Percentiles rank a stretch among this genome's conserved stretches.
These are phyloP conservation scores for Hycleus phaleratus DNA, from an alignment of 1,140 invertebrate species.

Conservation along the genomic window DNA sequence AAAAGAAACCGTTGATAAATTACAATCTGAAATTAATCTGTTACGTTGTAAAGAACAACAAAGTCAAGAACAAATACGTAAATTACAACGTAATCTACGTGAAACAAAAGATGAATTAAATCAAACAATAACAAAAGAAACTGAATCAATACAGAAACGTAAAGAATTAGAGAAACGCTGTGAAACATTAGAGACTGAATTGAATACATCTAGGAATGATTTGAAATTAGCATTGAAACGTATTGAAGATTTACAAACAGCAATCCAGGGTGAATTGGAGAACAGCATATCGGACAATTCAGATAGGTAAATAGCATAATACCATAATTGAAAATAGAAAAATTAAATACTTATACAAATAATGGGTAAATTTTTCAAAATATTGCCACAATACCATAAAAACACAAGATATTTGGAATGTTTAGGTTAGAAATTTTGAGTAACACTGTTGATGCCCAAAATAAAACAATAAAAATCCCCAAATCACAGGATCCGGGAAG, in stretches of 20 bases:
- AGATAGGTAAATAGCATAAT: conserved; percentile 56
- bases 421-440: too few species aligned
- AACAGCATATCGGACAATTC: conserved; percentile 53
- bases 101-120: conserved; percentile 58
- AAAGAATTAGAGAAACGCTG: conserved; percentile 63
- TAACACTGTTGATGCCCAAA: too few species aligned
- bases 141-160: conserved; percentile 60
- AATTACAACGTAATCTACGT: conserved; percentile 55
- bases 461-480: too few species aligned
- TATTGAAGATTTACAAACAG: conserved; percentile 76
- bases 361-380: too few species aligned
- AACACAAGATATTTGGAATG: too few species aligned
- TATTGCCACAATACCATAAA: too few species aligned
- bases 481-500: too few species aligned
- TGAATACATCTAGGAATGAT: conserved; percentile 57
- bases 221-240: conserved; percentile 72
- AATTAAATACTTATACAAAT: too few species aligned
- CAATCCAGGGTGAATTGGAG: conserved; percentile 70
- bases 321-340: too few species aligned
- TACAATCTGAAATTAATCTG: conserved; percentile 64
- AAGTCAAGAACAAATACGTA: conserved; percentile 66
- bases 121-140: conserved; percentile 56
- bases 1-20: conserved; percentile 76
- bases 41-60: conserved; percentile 64
- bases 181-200: conserved; percentile 57